phyloP scores from a whole-genome alignment of 2,888 invertebrate species.

The Tridacna gigas region DNA sequence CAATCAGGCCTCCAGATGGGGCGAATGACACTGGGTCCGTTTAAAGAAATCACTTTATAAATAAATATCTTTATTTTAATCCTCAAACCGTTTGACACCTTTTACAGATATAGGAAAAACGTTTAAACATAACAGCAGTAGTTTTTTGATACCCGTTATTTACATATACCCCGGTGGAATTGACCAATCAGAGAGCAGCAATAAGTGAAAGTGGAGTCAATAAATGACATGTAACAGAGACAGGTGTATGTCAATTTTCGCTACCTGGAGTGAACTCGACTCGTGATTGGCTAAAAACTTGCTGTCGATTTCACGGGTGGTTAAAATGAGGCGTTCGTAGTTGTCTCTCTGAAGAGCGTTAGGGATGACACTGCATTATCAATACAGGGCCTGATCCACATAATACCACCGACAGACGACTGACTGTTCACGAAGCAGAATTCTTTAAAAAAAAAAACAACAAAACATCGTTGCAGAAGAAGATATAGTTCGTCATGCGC shows the following conservation, averaged over 20 bases:
- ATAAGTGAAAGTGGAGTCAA: constrained; percentile 23
- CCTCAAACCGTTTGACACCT: constrained; percentile 17
- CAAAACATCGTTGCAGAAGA: too few species aligned
- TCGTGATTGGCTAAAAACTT: neutral
- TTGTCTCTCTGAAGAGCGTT: constrained; percentile 4
- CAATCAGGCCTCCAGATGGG: neutral
- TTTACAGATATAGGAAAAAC: constrained; percentile 12
- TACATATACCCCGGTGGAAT: constrained; percentile 5
- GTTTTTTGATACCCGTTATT: constrained; percentile 17
- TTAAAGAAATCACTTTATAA: constrained; percentile 12
- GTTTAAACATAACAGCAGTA: constrained; percentile 4
- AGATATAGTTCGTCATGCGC: too few species aligned
- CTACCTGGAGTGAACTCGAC: neutral
- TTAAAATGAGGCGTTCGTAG: constrained; percentile 8
- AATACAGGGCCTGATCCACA: neutral
- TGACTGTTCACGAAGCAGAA: too few species aligned
- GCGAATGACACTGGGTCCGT: constrained; percentile 2
- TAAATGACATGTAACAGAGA: constrained; percentile 2
- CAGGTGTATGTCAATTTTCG: neutral
- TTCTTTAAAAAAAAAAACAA: too few species aligned
- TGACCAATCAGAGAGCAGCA: constrained; percentile 14
- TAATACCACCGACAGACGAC: too few species aligned
- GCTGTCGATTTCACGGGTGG: constrained; percentile 19
- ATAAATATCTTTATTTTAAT: constrained; percentile 17
- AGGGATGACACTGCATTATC: constrained; percentile 5